Base-by-base conservation (phyloP, 2,888 invertebrate species). In the Lepidonotus clava region DNA sequence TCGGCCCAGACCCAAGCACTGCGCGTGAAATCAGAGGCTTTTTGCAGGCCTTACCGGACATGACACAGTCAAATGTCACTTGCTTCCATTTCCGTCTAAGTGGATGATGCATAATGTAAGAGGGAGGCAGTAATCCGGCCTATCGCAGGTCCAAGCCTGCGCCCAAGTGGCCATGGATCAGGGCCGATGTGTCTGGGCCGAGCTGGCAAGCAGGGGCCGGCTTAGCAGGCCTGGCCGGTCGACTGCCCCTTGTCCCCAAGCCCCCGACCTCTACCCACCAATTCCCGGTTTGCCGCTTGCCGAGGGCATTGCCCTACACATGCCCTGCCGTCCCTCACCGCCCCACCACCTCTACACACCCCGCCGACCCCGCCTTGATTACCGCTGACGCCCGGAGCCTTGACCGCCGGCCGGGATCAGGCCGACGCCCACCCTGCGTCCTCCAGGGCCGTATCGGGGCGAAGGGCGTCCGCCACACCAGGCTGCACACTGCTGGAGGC, bases 51-150 rank as follows among this genome's bases (percentile, higher is more conserved):
- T 24, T 41, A 2, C 46, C 46, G 51, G 80, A 41, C 80, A 41
- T 4, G 28, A 14, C 28, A 0, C 24, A 14, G 80, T 18, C 80
- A 80, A 80, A 80, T 51, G 80, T 51, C 80, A 46, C 80, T 46
- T 80, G 41, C 46, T 41, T 80, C 80, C 80, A 80, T 80, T 80
- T 80, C 80, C 80, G 80, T 46, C 80, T 80, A 80, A 80, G 80
- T 80, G 80, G 80, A 80, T n/a, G 80, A 41, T 80, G 80, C 80
- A 80, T 80, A 80, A 80, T 80, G 80, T 80, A 80, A 46, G 41
- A 80, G 80, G 80, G n/a, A n/a, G 24, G 46, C 46, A 46, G 46
- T 51, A 41, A 46, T 46, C 51, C 80, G 46, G 41, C 28, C 80
- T 46, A 41, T 46, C 32, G 11, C 24, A 14, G 46, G 41, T 24